Evolutionary conservation across 2,888 invertebrate species (phyloP).

Genomic region (Coelogynopora nodosa): DNA sequence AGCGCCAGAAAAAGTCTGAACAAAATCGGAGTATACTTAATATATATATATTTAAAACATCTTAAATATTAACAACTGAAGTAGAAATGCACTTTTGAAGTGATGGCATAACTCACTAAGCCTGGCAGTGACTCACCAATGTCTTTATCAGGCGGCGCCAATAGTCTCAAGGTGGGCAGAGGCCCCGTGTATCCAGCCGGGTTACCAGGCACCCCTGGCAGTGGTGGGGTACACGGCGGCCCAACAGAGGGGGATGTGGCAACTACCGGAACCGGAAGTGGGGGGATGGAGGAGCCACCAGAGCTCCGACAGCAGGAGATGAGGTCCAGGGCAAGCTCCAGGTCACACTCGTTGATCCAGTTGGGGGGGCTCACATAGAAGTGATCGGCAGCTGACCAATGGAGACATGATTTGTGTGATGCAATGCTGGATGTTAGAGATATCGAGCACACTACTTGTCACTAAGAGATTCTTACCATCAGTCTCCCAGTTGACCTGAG

Average conservation of each 20-base stretch:
- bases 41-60: too few relatives aligned
- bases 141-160: neutral
- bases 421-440: too few relatives aligned
- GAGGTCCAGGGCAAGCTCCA: neutral
- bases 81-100: too few relatives aligned
- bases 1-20: too few relatives aligned
- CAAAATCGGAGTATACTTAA: too few relatives aligned
- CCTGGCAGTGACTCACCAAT: neutral
- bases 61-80: too few relatives aligned
- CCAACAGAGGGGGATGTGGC: neutral
- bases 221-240: neutral
- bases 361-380: neutral
- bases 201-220: neutral
- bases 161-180: neutral
- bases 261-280: neutral
- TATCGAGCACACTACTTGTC: too few relatives aligned
- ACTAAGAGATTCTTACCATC: neutral
- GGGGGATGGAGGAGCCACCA: neutral
- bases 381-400: neutral
- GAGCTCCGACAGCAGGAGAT: neutral
- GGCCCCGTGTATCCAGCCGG: neutral
- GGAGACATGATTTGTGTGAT: too few relatives aligned
- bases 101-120: too few relatives aligned
- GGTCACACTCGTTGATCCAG: neutral
- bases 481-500: neutral